Evolutionary conservation across 2,888 invertebrate species (phyloP).

Genomic region (Eugnorisma glareosa): DNA sequence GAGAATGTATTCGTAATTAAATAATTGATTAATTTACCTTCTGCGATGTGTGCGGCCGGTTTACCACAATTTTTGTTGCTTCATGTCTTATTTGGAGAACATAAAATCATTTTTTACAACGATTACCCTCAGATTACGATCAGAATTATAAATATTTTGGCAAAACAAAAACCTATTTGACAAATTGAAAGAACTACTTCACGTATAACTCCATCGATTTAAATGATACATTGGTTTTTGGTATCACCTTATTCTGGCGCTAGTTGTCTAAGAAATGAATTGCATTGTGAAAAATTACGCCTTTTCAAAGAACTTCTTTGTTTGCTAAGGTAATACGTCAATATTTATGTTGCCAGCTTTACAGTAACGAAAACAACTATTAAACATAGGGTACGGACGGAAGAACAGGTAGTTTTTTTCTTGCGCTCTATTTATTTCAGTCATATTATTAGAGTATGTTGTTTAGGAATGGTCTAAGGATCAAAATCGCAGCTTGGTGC

Average conservation of each 20-base stretch:
- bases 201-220: slow-evolving; percentile 32
- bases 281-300: background rate
- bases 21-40: slow-evolving; percentile 65
- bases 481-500: background rate
- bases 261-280: slow-evolving; percentile 22
- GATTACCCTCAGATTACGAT: slow-evolving; percentile 74
- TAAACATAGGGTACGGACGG: background rate
- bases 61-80: slow-evolving; percentile 54
- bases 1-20: slow-evolving; percentile 30
- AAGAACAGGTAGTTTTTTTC: background rate
- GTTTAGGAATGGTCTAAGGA: no score
- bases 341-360: slow-evolving; percentile 51
- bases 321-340: slow-evolving; percentile 51
- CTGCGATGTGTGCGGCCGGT: slow-evolving; percentile 49
- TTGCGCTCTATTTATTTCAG: background rate
- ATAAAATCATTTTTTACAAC: slow-evolving; percentile 60
- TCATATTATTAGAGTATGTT: no score
- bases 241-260: slow-evolving; percentile 36
- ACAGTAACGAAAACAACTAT: background rate
- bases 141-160: slow-evolving; percentile 52
- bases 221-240: background rate
- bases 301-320: slow-evolving; percentile 15
- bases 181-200: slow-evolving; percentile 55
- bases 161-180: slow-evolving; percentile 55
- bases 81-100: slow-evolving; percentile 71